Conservation (phyloP, 2,797 vertebrate species). For the Amniataba percoides region DNA sequence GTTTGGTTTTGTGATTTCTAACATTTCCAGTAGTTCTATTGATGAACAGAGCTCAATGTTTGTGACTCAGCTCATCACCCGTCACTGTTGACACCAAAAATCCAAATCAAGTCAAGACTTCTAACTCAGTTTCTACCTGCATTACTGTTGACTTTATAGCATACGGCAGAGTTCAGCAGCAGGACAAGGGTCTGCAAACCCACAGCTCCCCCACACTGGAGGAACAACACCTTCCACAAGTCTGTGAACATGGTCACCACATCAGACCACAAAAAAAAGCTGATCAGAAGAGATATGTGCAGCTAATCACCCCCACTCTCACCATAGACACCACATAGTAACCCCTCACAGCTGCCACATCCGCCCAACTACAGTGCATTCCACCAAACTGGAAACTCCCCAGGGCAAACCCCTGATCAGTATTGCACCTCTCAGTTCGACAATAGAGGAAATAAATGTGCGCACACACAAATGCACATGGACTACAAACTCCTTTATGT, state of each 20-base stretch:
- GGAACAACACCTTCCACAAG: slow-evolving; percentile 3
- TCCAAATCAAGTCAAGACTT: not conserved
- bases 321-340: slow-evolving; percentile 73
- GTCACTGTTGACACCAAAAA: not conserved
- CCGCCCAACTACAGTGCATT: slow-evolving; percentile 50
- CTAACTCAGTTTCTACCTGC: not conserved
- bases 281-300: slow-evolving; percentile 48
- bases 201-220: not conserved
- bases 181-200: not conserved
- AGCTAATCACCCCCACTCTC: slow-evolving; percentile 39
- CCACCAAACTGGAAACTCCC: slow-evolving; percentile 79
- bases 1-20: not conserved
- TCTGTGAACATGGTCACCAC: slow-evolving; percentile 50
- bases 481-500: slow-evolving; percentile 16
- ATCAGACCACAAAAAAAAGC: slow-evolving; percentile 49
- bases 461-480: not conserved
- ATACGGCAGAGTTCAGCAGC: slow-evolving; percentile 34
- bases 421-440: slow-evolving; percentile 48
- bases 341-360: slow-evolving; percentile 75
- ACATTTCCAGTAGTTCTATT: not conserved
- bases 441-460: slow-evolving; percentile 30
- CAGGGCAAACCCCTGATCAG: slow-evolving; percentile 71
- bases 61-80: not conserved
- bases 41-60: not conserved
- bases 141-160: not conserved